Base-by-base conservation (phyloP, 2,797 vertebrate genomes). In the Dicrostonyx torquatus region DNA sequence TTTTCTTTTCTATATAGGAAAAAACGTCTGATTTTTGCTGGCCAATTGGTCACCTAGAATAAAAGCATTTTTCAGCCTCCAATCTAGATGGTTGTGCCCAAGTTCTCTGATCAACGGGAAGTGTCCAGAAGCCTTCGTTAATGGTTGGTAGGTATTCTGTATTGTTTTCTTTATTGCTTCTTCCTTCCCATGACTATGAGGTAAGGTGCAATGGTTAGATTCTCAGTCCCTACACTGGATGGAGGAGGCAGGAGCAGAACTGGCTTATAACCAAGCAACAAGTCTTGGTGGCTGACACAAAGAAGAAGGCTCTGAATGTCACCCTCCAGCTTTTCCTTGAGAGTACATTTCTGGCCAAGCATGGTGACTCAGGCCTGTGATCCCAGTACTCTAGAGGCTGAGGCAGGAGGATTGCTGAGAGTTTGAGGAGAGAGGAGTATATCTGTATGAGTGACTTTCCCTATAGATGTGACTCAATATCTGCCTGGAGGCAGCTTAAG, bases 161-260 rank as follows among this genome's bases (percentile, higher is more conserved):
- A 26, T 89, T 40, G 26, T 60, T 87, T n/a, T 20, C 48, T 82
- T 80, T 68, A 75, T 58, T 15, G 26, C 29, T 66, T n/a, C 58
- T 77, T 94, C 77, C 76, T 64, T 73, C 70, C 17, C 60, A 29
- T 48, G 77, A 18, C 34, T 78, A 34, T 73, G n/a, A 95, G 37
- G 40, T 2, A 24, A 76, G 85, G 40, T 0, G 0, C 62, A 72
- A 91, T 78, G 62, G 29, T 0, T 75, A 53, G 84, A 4, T 17
- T 40, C 94, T 34, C 6, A 43, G 94, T 43, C 88, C 87, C 84
- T 34, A 31, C 4, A 0, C 0, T 78, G 43, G 37, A 37, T 86
- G 7, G 66, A 95, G 93, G 89, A 89, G 31, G 18, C 43, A 37
- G 70, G 45, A n/a, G 17, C 84, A 55, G 58, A 94, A 72, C 53